phyloP scores from a whole-genome alignment of 2,888 invertebrate species.

The Eudasyphora cyanicolor region DNA sequence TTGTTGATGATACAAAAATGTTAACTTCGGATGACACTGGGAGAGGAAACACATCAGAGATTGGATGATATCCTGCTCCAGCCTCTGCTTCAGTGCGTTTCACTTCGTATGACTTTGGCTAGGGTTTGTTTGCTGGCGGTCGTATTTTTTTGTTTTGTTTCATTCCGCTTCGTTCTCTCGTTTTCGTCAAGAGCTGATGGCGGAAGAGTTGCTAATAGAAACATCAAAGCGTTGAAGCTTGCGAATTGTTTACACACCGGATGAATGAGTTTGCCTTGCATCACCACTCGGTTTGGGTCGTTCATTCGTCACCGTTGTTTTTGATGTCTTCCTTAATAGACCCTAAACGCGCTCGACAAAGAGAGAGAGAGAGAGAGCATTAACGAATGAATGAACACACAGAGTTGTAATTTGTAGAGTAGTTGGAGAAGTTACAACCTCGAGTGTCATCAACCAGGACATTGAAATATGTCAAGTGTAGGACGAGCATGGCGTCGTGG shows the following conservation, averaged over 20 bases:
- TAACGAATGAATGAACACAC: not conserved
- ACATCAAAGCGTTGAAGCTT: constrained; percentile 78
- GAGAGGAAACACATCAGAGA: constrained; percentile 68
- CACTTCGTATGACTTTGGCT: not conserved
- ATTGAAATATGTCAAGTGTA: constrained; percentile 38
- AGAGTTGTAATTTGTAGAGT: constrained; percentile 13
- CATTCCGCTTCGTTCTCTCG: not conserved
- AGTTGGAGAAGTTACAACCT: constrained; percentile 7
- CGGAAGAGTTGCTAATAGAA: constrained; percentile 63
- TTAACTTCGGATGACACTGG: constrained; percentile 74
- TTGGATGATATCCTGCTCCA: constrained; percentile 53
- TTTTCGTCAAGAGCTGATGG: constrained; percentile 27
- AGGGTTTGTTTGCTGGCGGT: not conserved
- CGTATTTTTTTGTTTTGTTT: not conserved
- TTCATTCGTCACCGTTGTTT: constrained; percentile 38
- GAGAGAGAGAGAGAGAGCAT: constrained; percentile 3
- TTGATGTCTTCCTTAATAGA: constrained; percentile 37
- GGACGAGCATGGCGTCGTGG: not conserved
- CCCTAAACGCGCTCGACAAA: not conserved
- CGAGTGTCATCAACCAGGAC: constrained; percentile 21
- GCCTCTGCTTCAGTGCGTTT: constrained; percentile 10
- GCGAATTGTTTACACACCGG: constrained; percentile 77
- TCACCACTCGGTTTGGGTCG: not conserved
- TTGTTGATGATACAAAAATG: constrained; percentile 66
- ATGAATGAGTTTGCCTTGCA: constrained; percentile 67